Evolutionary conservation across 2,797 vertebrate species (phyloP), one percentile per base, ranked within the genome.

Genomic region (Pseudomugil tenellus): DNA sequence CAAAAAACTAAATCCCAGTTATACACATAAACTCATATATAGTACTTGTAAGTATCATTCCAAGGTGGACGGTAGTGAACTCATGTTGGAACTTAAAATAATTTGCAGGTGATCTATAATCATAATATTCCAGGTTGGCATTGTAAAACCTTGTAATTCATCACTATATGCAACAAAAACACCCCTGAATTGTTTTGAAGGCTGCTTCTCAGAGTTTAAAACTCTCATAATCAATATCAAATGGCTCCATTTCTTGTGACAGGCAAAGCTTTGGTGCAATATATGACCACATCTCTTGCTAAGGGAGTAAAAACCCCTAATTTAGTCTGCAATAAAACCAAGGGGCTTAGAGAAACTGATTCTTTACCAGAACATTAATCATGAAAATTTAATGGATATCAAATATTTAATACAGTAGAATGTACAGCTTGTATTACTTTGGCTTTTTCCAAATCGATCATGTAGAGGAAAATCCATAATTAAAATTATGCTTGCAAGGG

Each of bases 391-490:
- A 91, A 95, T 94, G 91, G 90, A 92, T 94, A 94, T 95, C 92
- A 94, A 94, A 94, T 95, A 95, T 94, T 94, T 94, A 95, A 94
- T 94, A 92, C 87, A 93, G 91, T 93, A 91, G 91, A 94, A 94
- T 91, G 91, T 94, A 93, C 91, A 93, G 92, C 90, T 93, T 94
- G 91, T 95, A 94, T 93, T 94, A 94, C 92, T 91, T 86, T 88
- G 90, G 89, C 90, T 93, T 91, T 92, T 87, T 87, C 90, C 86
- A 90, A 91, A 94, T 95, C 91, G 91, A 94, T 94, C 92, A 93
- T 90, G 92, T 90, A 91, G 87, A 87, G 89, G 87, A 90, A 93
- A 95, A 94, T 95, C 93, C 90, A 95, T 95, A 93, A 95, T 95
- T 95, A 94, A 94, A 95, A 94, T 92, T 86, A 92, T 94, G 91